Base-by-base conservation (phyloP, 2,797 vertebrate genomes). In the Amblyopsis hoosieri region DNA sequence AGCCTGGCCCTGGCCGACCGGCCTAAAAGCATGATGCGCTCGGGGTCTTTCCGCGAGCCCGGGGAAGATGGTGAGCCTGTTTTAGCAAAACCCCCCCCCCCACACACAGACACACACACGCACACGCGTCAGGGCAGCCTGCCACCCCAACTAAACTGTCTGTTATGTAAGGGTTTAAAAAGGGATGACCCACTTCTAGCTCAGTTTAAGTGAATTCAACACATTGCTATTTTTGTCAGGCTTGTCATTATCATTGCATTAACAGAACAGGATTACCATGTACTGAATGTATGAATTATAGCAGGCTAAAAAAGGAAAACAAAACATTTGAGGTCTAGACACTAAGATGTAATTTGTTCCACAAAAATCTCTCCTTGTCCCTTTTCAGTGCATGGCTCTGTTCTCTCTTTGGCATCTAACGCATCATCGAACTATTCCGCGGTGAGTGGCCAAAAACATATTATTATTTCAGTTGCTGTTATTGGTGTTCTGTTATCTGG, bases 371-470 rank as follows among this genome's bases (percentile, higher is more conserved):
- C 56, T 29, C 6, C 11, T 63, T 58, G 11, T 61, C 65, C 23
- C 79, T 84, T 79, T 63, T 65, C 92, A 99, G 97, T 99, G 66
- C 97, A 99, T 0, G 98, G 97, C 82, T 99, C 98, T 0, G 96
- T 97, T 62, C 91, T 99, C 72, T 99, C 98, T 70, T 81, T 99
- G 93, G 96, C 95, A 12, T 99, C 98, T 72, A 98, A 96, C 2
- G 95, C 97, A 0, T 99, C 98, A 52, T 99, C 98, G 69, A 98
- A 94, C 74, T 96, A 98, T 89, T 99, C 97, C 67, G 93, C 95
- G 60, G 97, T 99, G 92, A 98, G 98, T 93, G 56, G 2, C 59
- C 29, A 23, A n/a, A 29, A 6, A 8, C 17, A 9, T 59, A 3
- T 59, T 59, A 3, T 59, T 12, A n/a, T 19, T 58, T 12, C 11